Evolutionary conservation across 2,888 invertebrate genomes (phyloP).

Genomic region (Chymomyza caudatula): DNA sequence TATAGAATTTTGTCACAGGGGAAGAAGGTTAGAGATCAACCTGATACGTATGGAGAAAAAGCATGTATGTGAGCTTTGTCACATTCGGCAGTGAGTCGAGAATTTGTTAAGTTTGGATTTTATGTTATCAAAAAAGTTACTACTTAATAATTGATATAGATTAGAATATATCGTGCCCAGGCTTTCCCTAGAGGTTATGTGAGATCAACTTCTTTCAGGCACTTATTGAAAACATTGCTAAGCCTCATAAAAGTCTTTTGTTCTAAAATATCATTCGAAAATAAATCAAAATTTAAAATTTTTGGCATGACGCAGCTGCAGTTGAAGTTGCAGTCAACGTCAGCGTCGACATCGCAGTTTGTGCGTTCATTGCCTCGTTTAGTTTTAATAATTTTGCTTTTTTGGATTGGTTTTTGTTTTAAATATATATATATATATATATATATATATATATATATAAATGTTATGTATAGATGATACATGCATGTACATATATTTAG

Average conservation of each 20-base stretch:
- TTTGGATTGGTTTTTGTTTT: conserved; percentile 3
- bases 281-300: not conserved
- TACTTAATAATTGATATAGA: too few species aligned
- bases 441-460: not conserved
- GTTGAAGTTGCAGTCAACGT: not conserved
- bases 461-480: conserved; percentile 6
- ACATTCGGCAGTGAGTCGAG: too few species aligned
- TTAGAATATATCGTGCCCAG: too few species aligned
- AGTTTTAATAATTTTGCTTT: conserved; percentile 6
- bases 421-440: not conserved
- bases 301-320: not conserved
- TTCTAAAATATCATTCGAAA: not conserved
- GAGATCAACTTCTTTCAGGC: too few species aligned
- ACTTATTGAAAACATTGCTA: not conserved
- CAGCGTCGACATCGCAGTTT: not conserved
- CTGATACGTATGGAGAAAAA: too few species aligned
- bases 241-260: not conserved
- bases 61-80: too few species aligned
- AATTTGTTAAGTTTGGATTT: too few species aligned
- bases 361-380: not conserved
- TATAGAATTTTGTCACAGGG: too few species aligned
- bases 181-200: too few species aligned
- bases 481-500: conserved; percentile 1
- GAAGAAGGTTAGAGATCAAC: too few species aligned
- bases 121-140: too few species aligned